Evolutionary conservation across 2,888 invertebrate genomes (phyloP).

Genomic region (Cremastinae sp.): DNA sequence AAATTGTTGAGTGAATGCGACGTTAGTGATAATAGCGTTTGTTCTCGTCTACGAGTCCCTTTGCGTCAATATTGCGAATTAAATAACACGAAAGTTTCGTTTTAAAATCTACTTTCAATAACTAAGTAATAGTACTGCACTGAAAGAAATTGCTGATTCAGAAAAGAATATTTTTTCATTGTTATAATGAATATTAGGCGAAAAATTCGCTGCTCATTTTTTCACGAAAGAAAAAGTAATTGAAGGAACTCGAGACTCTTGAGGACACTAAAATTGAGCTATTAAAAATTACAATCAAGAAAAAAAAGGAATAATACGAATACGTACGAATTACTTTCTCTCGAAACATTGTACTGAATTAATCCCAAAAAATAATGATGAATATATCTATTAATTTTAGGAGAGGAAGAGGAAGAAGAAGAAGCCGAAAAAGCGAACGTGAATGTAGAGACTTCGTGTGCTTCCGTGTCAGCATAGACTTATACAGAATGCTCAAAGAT

Average conservation of each 20-base stretch:
- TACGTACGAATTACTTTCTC: background rate
- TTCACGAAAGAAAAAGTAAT: slow-evolving; percentile 7
- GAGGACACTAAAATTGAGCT: slow-evolving; percentile 16
- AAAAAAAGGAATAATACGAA: background rate
- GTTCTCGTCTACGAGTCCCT: background rate
- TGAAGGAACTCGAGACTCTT: no score
- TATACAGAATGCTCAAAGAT: slow-evolving; percentile 63
- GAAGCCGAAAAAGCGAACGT: slow-evolving; percentile 48
- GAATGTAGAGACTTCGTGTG: slow-evolving; percentile 72
- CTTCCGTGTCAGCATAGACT: slow-evolving; percentile 72
- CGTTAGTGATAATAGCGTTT: slow-evolving; percentile 10
- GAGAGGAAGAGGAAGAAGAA: slow-evolving; percentile 47
- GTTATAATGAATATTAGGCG: background rate
- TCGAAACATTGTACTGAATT: background rate
- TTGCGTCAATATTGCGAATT: slow-evolving; percentile 4
- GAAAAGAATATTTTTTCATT: background rate
- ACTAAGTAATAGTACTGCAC: background rate
- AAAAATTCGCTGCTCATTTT: slow-evolving; percentile 3
- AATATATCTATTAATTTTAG: slow-evolving; percentile 44
- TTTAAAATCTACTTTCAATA: slow-evolving; percentile 11
- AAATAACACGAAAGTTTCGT: slow-evolving; percentile 18
- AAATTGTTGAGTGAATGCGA: slow-evolving; percentile 41
- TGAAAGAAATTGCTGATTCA: background rate
- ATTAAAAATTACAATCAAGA: background rate
- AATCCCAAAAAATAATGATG: background rate